A percentile compares a stretch with the other conserved stretches of the same genome.
phyloP scores from a whole-genome alignment of 2,888 invertebrate species.

The Apamea crenata region DNA sequence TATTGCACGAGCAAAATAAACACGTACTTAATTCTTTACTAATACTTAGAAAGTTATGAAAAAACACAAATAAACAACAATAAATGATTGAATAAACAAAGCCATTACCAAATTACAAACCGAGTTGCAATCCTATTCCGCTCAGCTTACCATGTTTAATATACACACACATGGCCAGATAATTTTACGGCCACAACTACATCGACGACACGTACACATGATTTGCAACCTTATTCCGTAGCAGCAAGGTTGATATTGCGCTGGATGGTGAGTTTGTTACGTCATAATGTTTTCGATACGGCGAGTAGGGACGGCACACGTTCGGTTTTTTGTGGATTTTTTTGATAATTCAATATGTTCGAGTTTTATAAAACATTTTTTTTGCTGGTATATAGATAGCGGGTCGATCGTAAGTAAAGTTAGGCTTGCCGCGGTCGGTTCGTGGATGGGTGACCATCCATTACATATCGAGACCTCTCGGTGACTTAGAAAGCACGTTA shows the following conservation, averaged over 20 bases:
- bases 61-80: not conserved
- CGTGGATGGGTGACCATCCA: not conserved
- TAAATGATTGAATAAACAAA: not conserved
- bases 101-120: conserved; percentile 51
- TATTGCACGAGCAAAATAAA: not conserved
- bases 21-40: not conserved
- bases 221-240: conserved; percentile 26
- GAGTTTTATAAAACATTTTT: not conserved
- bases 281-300: conserved; percentile 63
- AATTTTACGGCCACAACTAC: conserved; percentile 81
- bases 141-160: conserved; percentile 78
- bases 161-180: conserved; percentile 80
- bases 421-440: not conserved
- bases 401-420: not conserved
- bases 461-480: not conserved
- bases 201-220: conserved; percentile 1
- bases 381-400: not conserved
- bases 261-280: conserved; percentile 24
- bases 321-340: conserved; percentile 3
- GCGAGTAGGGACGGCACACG: conserved; percentile 59
- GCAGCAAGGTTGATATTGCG: not conserved
- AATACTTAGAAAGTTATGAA: not conserved
- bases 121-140: conserved; percentile 76
- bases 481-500: not conserved
- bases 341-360: not conserved